A percentile compares a stretch with the other conserved stretches of the same genome.
phyloP scores from a whole-genome alignment of 2,888 invertebrate genomes.

The Limnephilus rhombicus region DNA sequence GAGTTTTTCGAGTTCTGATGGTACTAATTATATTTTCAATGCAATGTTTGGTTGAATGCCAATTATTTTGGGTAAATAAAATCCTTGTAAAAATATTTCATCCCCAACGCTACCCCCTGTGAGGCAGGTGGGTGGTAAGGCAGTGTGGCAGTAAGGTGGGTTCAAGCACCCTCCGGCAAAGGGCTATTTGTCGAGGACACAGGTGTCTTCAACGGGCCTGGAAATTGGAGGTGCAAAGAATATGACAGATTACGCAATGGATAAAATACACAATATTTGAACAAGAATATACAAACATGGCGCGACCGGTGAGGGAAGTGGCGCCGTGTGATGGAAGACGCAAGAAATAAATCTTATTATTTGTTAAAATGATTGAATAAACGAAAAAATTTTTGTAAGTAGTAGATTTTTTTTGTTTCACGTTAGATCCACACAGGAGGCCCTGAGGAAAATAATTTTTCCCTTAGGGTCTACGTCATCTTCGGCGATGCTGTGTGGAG shows the following conservation, averaged over 20 bases:
- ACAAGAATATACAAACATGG: background rate
- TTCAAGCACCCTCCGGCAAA: slow-evolving; percentile 19
- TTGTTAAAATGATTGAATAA: background rate
- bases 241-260: slow-evolving; percentile 61
- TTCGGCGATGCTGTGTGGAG: no score
- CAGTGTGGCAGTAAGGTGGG: background rate
- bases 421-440: no score
- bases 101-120: background rate
- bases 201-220: slow-evolving; percentile 59
- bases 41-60: background rate
- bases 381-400: background rate
- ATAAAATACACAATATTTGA: slow-evolving; percentile 3
- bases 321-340: background rate
- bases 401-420: no score
- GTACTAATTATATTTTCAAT: no score
- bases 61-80: background rate
- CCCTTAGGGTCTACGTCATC: no score
- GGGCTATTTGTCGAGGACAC: slow-evolving; percentile 61
- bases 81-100: background rate
- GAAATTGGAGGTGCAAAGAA: slow-evolving; percentile 62
- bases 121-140: background rate
- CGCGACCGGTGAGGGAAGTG: background rate
- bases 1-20: no score
- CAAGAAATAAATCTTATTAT: background rate
- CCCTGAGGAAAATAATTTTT: no score